Base-by-base conservation (phyloP, 2,113 vertebrate species). In the Australoheros scitulus region DNA sequence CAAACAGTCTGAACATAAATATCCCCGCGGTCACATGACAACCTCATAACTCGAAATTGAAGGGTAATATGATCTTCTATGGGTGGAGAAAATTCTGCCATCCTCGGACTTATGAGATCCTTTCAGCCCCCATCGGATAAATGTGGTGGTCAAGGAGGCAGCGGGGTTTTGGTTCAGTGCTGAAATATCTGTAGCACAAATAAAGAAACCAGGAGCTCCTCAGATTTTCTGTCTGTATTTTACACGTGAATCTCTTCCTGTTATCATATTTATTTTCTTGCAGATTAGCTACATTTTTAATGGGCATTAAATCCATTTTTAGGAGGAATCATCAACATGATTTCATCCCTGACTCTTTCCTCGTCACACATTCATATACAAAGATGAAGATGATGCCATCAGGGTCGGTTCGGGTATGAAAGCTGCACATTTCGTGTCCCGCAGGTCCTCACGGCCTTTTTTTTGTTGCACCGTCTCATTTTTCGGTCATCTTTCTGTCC, bases 31-130 rank as follows among this genome's bases (percentile, higher is more conserved):
- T 92, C 90, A 91, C 87, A 88, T 76, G 86, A 92, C 87, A 80
- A 82, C 43, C 90, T 91, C 90, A 91, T 89, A 89, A 91, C 87
- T 89, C 77, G 77, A 88, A 79, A 90, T 88, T 82, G 90, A 87
- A 77, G 85, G 87, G 86, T 88, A 84, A 91, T 92, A 61, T 63
- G 87, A 90, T 90, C 84, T 88, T 68, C 61, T 76, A n/a, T 47
- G 78, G 84, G 87, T 18, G 75, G 85, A 85, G 85, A 36, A 68
- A 77, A 87, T 82, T 84, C 82, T 65, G 85, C 83, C 63, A 41
- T 81, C 68, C 57, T 72, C 55, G 57, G 87, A 83, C 85, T 89
- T 88, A 86, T 91, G 84, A 86, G 85, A 64, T 92, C 83, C 77
- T 84, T 52, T 82, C 87, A 86, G 80, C 50, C 50, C 34, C 77